phyloP scores from a whole-genome alignment of 35 echinoderm and acorn worm genomes.

The Anneissia japonica region DNA sequence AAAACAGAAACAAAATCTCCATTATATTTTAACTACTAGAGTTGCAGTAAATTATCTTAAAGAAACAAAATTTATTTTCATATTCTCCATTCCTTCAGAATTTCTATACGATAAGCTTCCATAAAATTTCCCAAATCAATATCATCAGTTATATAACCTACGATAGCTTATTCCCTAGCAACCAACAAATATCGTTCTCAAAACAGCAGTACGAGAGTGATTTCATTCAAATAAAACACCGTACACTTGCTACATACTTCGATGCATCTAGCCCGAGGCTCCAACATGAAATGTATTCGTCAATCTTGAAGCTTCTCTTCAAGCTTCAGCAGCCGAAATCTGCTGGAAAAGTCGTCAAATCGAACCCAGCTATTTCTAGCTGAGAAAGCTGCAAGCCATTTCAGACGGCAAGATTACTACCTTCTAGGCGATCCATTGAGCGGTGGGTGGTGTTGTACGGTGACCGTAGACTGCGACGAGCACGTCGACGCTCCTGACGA shows the following conservation, averaged over 20 bases:
- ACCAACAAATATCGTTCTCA: not conserved
- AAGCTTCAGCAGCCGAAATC: not conserved
- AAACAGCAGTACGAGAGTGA: too few species aligned
- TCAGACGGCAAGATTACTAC: not conserved
- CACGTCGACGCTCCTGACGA: slow-evolving; percentile 30
- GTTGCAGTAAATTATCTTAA: not conserved
- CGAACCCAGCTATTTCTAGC: not conserved
- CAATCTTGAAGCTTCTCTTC: not conserved
- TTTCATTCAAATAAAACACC: not conserved
- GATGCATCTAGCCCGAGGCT: not conserved
- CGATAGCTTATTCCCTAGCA: not conserved
- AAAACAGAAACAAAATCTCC: not conserved
- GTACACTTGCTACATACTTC: not conserved
- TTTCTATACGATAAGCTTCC: not conserved
- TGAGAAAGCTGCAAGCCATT: not conserved
- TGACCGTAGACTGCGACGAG: slow-evolving; percentile 15
- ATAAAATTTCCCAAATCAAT: not conserved
- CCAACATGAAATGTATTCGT: not conserved
- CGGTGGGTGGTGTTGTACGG: slow-evolving; percentile 7
- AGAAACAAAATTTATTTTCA: not conserved
- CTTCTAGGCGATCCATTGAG: not conserved
- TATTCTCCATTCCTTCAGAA: not conserved
- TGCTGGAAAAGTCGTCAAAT: not conserved
- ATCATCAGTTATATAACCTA: not conserved
- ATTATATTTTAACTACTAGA: not conserved